Conservation (phyloP, 1,140 invertebrate species). For the Asbolus verrucosus region DNA sequence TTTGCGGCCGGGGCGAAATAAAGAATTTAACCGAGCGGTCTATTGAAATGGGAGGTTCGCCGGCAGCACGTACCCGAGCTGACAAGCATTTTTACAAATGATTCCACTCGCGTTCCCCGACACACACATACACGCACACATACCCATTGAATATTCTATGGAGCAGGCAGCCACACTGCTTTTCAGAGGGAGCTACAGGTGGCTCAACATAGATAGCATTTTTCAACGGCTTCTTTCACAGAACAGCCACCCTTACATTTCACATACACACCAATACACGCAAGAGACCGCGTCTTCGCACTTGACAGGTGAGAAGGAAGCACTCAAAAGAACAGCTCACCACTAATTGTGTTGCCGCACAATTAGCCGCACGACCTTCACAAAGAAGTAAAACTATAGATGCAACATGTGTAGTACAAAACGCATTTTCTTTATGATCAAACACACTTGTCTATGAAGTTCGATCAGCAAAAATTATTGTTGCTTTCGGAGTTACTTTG, state of each 20-base stretch:
- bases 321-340: no score
- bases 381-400: no score
- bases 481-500: no score
- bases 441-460: no score
- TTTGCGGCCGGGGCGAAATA: conserved; percentile 40
- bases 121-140: conserved; percentile 44
- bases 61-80: conserved; percentile 49
- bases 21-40: conserved; percentile 42
- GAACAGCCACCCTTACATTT: conserved; percentile 11
- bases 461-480: no score
- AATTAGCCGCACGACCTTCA: no score
- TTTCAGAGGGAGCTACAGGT: conserved; percentile 52
- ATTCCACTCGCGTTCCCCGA: conserved; percentile 52
- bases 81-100: conserved; percentile 60
- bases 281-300: no score
- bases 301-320: no score
- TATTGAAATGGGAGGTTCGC: conserved; percentile 39
- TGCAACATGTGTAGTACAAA: no score
- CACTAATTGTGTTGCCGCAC: no score
- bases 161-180: conserved; percentile 41
- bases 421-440: no score
- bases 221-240: conserved; percentile 53
- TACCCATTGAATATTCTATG: conserved; percentile 51
- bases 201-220: conserved; percentile 52
- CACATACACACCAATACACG: no score